Conservation (phyloP, 2,797 vertebrate species). For the Perodicticus potto region DNA sequence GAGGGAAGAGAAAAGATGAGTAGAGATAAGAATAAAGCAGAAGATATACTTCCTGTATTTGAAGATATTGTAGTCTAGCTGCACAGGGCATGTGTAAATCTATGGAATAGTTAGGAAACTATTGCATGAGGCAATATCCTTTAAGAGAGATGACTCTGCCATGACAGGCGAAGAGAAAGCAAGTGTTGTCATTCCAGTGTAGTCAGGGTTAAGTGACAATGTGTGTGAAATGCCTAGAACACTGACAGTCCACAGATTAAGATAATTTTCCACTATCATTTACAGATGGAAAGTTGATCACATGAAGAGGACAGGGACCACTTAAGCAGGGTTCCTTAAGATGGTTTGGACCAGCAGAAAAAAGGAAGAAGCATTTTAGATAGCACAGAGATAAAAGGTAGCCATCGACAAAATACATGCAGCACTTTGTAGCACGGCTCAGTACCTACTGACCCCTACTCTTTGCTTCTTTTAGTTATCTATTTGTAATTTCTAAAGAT, state of each 20-base stretch:
- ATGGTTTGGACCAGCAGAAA: constrained; percentile 5
- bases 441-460: neutral
- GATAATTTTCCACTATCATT: neutral
- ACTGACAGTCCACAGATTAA: neutral
- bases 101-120: neutral
- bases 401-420: neutral
- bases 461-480: neutral
- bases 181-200: neutral
- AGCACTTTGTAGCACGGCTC: neutral
- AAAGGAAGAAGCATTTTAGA: constrained; percentile 24
- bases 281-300: constrained; percentile 6
- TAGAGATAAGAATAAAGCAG: constrained; percentile 17
- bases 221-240: neutral
- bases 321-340: neutral
- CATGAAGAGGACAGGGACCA: neutral
- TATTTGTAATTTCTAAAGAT: constrained; percentile 24
- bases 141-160: constrained; percentile 26
- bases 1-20: neutral
- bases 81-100: neutral
- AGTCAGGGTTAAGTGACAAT: neutral
- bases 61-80: neutral
- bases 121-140: neutral
- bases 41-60: neutral
- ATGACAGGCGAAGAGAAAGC: neutral
- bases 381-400: neutral